phyloP scores from a whole-genome alignment of 2,113 vertebrate species.

The Origma solitaria region DNA sequence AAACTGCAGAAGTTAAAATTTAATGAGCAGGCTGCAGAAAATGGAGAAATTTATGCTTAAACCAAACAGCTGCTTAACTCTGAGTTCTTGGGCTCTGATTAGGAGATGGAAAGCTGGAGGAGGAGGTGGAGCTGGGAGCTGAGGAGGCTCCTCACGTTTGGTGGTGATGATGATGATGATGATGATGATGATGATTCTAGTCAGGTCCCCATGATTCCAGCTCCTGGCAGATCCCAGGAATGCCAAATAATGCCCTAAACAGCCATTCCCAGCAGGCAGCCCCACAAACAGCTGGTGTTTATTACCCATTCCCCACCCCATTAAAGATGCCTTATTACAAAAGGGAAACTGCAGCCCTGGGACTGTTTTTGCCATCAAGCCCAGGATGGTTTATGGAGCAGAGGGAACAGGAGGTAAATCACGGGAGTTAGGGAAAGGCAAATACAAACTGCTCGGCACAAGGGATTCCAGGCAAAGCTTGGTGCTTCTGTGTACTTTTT shows the following conservation, averaged over 20 bases:
- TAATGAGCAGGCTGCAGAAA: conserved; percentile 36
- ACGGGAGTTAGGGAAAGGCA: not conserved
- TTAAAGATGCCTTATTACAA: not conserved
- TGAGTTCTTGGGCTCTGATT: not conserved
- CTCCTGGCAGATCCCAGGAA: not conserved
- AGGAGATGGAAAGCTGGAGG: not conserved
- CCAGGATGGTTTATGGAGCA: not conserved
- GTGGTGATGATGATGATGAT: not conserved
- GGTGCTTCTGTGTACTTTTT: not conserved
- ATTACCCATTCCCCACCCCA: not conserved
- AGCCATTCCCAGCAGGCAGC: not conserved
- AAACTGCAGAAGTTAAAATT: conserved; percentile 25
- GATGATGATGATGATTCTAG: not conserved
- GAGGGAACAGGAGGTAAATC: not conserved
- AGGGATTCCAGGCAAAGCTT: not conserved
- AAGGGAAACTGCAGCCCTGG: not conserved
- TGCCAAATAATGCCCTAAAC: not conserved
- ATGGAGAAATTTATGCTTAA: not conserved
- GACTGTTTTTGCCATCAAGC: not conserved
- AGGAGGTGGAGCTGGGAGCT: not conserved
- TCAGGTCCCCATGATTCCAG: not conserved
- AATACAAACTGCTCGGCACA: not conserved
- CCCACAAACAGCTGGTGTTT: not conserved
- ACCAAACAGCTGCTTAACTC: not conserved
- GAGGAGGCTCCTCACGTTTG: not conserved